Percentiles rank a stretch among this genome's conserved stretches.
Evolutionary conservation across 2,113 vertebrate species (phyloP).

Genomic region (Antechinus stuartii): DNA sequence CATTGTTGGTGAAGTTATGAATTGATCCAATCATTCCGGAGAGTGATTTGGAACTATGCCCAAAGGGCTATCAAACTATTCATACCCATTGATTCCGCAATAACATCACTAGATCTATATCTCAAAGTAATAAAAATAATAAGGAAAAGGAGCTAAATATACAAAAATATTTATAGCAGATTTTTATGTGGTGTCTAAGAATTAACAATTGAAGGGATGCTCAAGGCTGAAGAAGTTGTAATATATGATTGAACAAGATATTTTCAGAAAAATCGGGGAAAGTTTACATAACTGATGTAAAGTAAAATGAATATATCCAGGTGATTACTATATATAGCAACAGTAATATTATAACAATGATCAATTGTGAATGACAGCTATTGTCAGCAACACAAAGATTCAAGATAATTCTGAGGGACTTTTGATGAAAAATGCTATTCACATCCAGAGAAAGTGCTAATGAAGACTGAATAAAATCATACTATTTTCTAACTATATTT

Average conservation of each 20-base stretch:
- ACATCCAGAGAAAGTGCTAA: background rate
- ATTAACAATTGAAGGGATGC: background rate
- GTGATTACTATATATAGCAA: background rate
- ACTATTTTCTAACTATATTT: background rate
- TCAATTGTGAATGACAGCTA: background rate
- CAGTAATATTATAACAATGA: background rate
- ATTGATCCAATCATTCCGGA: background rate
- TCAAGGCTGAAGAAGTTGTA: background rate
- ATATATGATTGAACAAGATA: background rate
- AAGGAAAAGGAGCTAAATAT: background rate
- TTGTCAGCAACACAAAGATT: background rate
- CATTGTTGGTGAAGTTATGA: background rate
- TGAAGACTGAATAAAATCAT: no score
- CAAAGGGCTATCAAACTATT: background rate
- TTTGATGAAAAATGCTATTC: background rate
- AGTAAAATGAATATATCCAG: background rate
- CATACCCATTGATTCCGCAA: background rate
- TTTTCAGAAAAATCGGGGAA: background rate
- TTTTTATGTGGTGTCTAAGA: background rate
- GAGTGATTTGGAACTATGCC: background rate
- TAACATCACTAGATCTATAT: background rate
- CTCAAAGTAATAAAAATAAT: background rate
- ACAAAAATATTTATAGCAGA: background rate
- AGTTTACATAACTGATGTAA: background rate
- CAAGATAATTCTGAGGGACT: background rate